phyloP scores from a whole-genome alignment of 2,797 vertebrate species.

The Lagodon rhomboides region DNA sequence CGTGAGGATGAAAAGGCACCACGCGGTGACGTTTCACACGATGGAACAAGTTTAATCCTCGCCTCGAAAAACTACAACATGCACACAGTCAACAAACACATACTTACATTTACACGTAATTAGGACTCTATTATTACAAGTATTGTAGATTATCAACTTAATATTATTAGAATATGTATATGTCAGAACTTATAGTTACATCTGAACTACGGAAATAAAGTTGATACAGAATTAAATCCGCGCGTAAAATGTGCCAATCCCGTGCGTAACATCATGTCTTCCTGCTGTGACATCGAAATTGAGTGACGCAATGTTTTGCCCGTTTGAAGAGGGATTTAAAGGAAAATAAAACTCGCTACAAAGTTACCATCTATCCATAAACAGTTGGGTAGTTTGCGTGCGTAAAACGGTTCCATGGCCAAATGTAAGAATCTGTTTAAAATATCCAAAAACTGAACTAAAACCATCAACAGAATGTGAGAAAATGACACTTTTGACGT shows the following conservation, averaged over 20 bases:
- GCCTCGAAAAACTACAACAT: background rate
- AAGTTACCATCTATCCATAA: background rate
- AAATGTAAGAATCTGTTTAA: too few relatives aligned
- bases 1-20: slow-evolving; percentile 10
- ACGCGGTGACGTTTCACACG: slow-evolving; percentile 42
- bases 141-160: accelerated
- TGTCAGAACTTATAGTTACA: accelerated
- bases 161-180: background rate
- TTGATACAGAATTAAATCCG: background rate
- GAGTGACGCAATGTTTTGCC: accelerated
- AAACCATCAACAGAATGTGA: too few relatives aligned
- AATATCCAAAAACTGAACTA: too few relatives aligned
- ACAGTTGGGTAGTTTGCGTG: background rate
- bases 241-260: slow-evolving; percentile 21
- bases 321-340: accelerated
- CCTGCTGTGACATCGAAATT: background rate
- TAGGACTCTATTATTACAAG: background rate
- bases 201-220: background rate
- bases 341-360: accelerated
- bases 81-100: background rate
- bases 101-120: accelerated
- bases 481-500: too few relatives aligned
- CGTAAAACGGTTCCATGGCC: background rate
- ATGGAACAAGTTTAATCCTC: background rate
- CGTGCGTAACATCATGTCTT: background rate